Conservation (phyloP, 2,113 vertebrate species). For the Misgurnus anguillicaudatus region DNA sequence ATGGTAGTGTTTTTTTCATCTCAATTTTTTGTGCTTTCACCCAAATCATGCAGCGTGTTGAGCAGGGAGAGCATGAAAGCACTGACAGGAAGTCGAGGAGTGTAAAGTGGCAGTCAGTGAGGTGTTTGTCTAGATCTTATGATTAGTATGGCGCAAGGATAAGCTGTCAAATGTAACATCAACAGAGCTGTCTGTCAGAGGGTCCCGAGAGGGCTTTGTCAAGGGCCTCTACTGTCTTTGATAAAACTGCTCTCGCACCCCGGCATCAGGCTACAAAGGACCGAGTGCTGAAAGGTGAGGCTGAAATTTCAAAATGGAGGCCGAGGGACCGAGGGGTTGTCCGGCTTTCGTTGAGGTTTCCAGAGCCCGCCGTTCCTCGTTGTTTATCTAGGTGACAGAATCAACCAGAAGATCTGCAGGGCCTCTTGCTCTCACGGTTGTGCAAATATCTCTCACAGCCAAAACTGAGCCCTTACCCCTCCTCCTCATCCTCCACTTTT, state of each 20-base stretch:
- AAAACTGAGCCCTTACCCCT: slow-evolving; percentile 10
- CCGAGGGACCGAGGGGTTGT: neutral
- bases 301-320: slow-evolving; percentile 49
- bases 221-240: slow-evolving; percentile 42
- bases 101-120: slow-evolving; percentile 48
- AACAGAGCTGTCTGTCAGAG: slow-evolving; percentile 36
- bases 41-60: slow-evolving; percentile 38
- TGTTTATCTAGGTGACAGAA: slow-evolving; percentile 55
- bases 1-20: slow-evolving; percentile 27
- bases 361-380: neutral
- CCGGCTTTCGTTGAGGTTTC: slow-evolving; percentile 44
- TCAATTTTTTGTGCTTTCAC: slow-evolving; percentile 8
- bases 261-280: slow-evolving; percentile 45
- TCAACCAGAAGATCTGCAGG: slow-evolving; percentile 45
- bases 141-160: slow-evolving; percentile 50
- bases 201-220: slow-evolving; percentile 38
- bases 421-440: slow-evolving; percentile 45
- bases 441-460: slow-evolving; percentile 41
- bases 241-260: slow-evolving; percentile 2
- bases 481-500: slow-evolving; percentile 15
- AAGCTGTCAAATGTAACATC: slow-evolving; percentile 45
- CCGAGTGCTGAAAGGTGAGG: slow-evolving; percentile 23
- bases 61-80: slow-evolving; percentile 37
- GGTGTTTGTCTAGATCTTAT: slow-evolving; percentile 57
- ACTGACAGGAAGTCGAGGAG: slow-evolving; percentile 49